Percentiles rank a stretch among this genome's conserved stretches.
Evolutionary conservation across 2,797 vertebrate species (phyloP).

Genomic region (Cottoperca gobio): DNA sequence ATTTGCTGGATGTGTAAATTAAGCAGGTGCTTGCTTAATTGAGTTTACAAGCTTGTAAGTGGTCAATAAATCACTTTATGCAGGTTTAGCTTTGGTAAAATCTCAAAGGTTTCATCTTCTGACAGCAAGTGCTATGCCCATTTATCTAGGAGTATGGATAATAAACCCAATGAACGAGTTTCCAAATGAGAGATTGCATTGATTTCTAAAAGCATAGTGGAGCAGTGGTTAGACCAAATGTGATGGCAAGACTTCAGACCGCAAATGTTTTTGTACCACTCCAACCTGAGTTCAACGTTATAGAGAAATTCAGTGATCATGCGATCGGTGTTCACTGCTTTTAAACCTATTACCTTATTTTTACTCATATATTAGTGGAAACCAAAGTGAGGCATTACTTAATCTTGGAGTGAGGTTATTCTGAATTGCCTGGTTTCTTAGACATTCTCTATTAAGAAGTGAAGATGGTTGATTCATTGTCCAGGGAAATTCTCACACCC

Average conservation of each 20-base stretch:
- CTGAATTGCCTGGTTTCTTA: constrained; percentile 16
- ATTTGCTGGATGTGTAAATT: neutral
- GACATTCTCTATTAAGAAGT: neutral
- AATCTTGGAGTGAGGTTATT: constrained; percentile 21
- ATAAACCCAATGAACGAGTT: neutral
- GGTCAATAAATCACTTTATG: neutral
- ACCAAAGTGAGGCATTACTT: constrained; percentile 38
- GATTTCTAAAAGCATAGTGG: constrained; percentile 1
- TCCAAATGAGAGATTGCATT: neutral
- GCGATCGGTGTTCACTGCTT: neutral
- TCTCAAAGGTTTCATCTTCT: neutral
- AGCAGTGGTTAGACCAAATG: neutral
- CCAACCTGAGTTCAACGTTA: neutral
- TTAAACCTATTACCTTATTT: constrained; percentile 49
- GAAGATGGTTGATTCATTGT: constrained; percentile 13
- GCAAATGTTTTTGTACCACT: constrained; percentile 9
- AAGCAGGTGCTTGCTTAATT: neutral
- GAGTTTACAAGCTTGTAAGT: neutral
- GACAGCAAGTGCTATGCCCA: neutral
- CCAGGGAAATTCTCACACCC: constrained; percentile 29
- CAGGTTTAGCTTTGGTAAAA: neutral
- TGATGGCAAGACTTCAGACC: neutral
- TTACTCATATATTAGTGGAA: constrained; percentile 46
- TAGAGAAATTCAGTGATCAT: neutral
- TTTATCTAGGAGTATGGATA: neutral